Conservation (phyloP, 2,797 vertebrate genomes). For the Florisuga fusca region DNA sequence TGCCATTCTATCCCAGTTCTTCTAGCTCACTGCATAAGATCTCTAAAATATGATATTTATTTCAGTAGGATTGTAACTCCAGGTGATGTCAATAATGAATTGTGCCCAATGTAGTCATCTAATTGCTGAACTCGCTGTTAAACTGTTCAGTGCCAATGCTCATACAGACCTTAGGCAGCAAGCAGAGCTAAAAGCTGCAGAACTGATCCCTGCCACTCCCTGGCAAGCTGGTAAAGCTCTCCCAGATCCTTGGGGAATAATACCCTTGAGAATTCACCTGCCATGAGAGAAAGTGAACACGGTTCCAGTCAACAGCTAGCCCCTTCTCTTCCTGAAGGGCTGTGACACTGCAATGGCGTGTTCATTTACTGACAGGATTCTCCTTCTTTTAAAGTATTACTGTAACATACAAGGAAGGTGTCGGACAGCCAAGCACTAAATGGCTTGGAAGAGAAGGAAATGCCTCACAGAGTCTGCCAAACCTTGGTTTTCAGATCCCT, state of each 20-base stretch:
- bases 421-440: neutral
- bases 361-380: neutral
- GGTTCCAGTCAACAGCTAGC: neutral
- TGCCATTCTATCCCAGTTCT: neutral
- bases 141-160: neutral
- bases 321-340: neutral
- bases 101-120: neutral
- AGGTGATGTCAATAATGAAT: neutral
- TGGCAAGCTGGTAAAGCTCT: neutral
- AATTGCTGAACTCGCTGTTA: neutral
- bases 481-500: neutral
- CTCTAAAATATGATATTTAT: neutral
- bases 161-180: neutral
- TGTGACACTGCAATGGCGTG: neutral
- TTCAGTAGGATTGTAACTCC: neutral
- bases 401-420: neutral
- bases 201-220: neutral
- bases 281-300: rapidly evolving
- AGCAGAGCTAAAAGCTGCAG: neutral
- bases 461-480: neutral
- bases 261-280: neutral
- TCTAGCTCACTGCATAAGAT: neutral
- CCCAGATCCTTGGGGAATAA: neutral
- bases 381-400: neutral
- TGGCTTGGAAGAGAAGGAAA: neutral